Conservation (phyloP, 2,113 vertebrate genomes). For the Acrocephalus arundinaceus region DNA sequence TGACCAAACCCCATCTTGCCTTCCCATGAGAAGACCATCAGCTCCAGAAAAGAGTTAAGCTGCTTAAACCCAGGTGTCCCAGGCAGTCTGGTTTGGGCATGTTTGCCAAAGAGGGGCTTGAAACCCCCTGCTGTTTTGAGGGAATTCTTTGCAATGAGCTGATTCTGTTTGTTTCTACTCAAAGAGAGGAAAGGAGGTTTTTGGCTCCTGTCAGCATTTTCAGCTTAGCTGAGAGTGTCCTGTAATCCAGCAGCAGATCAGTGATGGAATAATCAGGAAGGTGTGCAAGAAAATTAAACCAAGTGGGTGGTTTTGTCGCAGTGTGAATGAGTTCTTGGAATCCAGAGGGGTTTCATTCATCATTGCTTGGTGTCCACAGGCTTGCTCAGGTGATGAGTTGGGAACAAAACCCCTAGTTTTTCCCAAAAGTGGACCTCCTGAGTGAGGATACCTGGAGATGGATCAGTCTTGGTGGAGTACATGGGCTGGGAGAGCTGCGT, state of each 20-base stretch:
- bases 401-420: neutral
- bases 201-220: neutral
- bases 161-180: neutral
- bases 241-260: neutral
- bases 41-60: neutral
- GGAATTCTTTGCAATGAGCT: neutral
- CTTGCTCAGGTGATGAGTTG: neutral
- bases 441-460: too few relatives aligned
- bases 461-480: neutral
- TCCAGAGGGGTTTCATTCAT: neutral
- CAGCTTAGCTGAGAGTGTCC: neutral
- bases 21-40: neutral
- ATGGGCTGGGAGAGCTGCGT: neutral
- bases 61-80: neutral
- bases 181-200: neutral
- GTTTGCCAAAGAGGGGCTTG: neutral
- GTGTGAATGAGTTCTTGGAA: neutral
- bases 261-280: neutral
- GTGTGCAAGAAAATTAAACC: neutral
- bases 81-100: neutral
- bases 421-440: neutral
- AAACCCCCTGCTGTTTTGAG: neutral
- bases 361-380: neutral
- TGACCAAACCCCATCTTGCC: fast-evolving
- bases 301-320: neutral